These are phyloP conservation scores for Panthera leo DNA, from an alignment of 2,113 vertebrate species.

Conservation along the genomic window DNA sequence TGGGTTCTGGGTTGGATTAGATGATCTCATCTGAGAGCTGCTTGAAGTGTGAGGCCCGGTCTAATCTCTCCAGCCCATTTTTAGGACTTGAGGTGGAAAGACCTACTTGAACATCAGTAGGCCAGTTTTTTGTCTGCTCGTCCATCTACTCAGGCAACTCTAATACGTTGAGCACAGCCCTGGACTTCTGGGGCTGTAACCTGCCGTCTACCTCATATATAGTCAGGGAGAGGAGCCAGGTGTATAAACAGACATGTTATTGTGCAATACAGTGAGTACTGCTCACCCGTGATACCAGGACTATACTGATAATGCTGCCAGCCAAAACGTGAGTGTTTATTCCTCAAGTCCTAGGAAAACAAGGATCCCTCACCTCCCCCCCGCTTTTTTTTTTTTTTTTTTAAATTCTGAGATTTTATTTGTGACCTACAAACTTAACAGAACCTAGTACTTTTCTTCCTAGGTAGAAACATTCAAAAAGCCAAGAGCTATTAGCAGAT, in stretches of 20 bases:
- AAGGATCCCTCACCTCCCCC: neutral
- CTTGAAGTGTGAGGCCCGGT: neutral
- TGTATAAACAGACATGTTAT: neutral
- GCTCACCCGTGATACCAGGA: neutral
- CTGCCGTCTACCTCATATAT: neutral
- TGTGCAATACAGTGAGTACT: neutral
- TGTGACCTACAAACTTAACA: neutral
- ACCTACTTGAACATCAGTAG: neutral
- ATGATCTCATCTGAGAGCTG: neutral
- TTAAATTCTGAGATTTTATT: neutral
- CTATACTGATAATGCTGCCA: neutral
- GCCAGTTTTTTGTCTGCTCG: neutral
- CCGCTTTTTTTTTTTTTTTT: neutral
- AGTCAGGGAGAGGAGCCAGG: neutral
- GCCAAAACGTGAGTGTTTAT: neutral
- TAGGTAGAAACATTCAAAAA: neutral
- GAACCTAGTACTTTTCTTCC: neutral
- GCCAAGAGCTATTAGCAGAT: neutral
- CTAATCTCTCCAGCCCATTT: neutral
- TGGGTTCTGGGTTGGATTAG: neutral
- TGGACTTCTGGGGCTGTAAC: neutral
- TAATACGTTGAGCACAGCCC: neutral
- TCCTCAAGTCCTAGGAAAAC: conserved; percentile 14
- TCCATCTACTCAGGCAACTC: neutral
- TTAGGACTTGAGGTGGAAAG: neutral